Evolutionary conservation across 2,113 vertebrate species (phyloP).

Genomic region (Hemibagrus wyckioides): DNA sequence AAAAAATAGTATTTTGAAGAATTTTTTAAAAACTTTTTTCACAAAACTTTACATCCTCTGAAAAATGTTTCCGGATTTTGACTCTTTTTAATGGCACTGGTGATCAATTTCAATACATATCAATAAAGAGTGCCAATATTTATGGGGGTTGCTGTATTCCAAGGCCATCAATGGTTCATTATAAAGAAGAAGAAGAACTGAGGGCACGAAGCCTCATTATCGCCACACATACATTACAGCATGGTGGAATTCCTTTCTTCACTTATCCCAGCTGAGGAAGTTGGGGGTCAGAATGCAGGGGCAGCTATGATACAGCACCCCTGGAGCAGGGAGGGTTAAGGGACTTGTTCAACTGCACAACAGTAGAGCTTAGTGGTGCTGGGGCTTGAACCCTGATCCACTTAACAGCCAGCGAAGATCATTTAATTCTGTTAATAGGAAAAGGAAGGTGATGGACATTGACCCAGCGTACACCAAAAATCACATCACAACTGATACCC

Average conservation of each 20-base stretch:
- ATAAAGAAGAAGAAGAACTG: no score
- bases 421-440: neutral
- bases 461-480: neutral
- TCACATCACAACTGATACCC: neutral
- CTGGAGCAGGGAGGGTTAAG: no score
- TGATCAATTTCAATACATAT: neutral
- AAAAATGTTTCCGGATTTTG: neutral
- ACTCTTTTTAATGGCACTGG: neutral
- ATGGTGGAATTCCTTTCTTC: no score
- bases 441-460: no score
- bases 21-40: neutral
- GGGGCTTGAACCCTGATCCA: no score
- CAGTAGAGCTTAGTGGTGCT: no score
- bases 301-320: no score
- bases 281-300: no score
- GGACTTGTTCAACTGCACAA: no score
- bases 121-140: neutral
- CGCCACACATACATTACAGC: no score
- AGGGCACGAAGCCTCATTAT: no score
- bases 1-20: neutral
- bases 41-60: neutral
- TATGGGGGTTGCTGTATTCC: neutral
- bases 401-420: neutral
- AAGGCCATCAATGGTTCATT: neutral
- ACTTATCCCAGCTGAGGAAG: no score